These are phyloP conservation scores for Microctonus hyperodae DNA, from an alignment of 2,888 invertebrate species.

Conservation along the genomic window DNA sequence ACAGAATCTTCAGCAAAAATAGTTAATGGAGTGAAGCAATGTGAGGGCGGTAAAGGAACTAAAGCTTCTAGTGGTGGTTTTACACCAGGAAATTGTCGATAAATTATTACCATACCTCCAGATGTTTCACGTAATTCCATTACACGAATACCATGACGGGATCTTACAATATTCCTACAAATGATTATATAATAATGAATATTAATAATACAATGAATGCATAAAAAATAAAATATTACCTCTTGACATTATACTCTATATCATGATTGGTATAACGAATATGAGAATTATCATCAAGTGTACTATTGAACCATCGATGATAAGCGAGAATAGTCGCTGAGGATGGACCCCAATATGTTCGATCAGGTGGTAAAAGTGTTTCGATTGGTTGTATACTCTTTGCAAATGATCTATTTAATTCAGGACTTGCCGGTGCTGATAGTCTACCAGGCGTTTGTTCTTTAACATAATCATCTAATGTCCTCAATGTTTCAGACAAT, in stretches of 20 bases:
- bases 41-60: slow-evolving; percentile 55
- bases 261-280: slow-evolving; percentile 44
- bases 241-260: slow-evolving; percentile 56
- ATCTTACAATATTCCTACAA: slow-evolving; percentile 56
- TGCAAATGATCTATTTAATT: slow-evolving; percentile 57
- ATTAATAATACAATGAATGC: neutral
- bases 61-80: slow-evolving; percentile 58
- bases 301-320: slow-evolving; percentile 65
- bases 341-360: slow-evolving; percentile 59
- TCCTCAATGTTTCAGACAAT: slow-evolving; percentile 63
- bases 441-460: slow-evolving; percentile 48
- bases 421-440: slow-evolving; percentile 60
- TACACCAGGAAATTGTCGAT: slow-evolving; percentile 55
- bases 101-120: slow-evolving; percentile 58
- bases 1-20: slow-evolving; percentile 74
- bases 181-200: too few relatives aligned
- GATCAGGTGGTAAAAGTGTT: slow-evolving; percentile 47
- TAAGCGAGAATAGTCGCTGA: slow-evolving; percentile 58
- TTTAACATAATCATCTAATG: slow-evolving; percentile 9
- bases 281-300: slow-evolving; percentile 50
- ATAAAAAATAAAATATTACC: slow-evolving; percentile 44
- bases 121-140: slow-evolving; percentile 58
- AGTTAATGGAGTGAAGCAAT: slow-evolving; percentile 61
- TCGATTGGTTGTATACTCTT: slow-evolving; percentile 45
- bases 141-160: slow-evolving; percentile 57